Evolutionary conservation across 2,113 vertebrate genomes (phyloP).

Genomic region (Hydrolagus affinis): DNA sequence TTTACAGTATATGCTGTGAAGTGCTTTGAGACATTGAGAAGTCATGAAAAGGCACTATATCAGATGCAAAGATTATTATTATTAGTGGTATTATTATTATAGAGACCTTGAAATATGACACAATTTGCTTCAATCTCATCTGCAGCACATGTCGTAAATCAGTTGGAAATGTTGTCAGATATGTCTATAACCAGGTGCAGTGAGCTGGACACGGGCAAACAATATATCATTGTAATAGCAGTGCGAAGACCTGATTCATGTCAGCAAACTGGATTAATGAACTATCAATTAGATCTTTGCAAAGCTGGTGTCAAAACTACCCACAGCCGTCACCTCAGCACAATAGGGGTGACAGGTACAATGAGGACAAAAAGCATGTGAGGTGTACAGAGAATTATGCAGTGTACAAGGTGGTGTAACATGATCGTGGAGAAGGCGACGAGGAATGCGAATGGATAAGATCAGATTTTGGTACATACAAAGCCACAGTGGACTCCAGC

Average conservation of each 20-base stretch:
- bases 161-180: background rate
- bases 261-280: background rate
- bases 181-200: too few species aligned
- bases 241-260: background rate
- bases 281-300: background rate
- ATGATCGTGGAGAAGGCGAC: background rate
- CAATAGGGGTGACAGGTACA: background rate
- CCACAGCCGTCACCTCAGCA: background rate
- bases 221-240: conserved; percentile 16
- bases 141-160: conserved; percentile 2
- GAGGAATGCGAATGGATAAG: background rate
- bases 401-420: background rate
- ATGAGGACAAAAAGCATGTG: background rate
- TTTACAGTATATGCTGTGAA: too few species aligned
- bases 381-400: background rate
- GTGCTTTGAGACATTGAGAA: too few species aligned
- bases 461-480: background rate
- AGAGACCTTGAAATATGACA: too few species aligned
- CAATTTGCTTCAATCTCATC: background rate
- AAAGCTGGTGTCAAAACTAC: conserved; percentile 9
- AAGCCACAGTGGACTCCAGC: background rate
- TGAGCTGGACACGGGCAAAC: background rate
- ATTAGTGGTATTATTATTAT: too few species aligned
- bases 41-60: too few species aligned
- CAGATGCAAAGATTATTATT: too few species aligned